A percentile compares a stretch with the other conserved stretches of the same genome.
Conservation (phyloP, 1,140 invertebrate species). For the Thaumetopoea pityocampa region DNA sequence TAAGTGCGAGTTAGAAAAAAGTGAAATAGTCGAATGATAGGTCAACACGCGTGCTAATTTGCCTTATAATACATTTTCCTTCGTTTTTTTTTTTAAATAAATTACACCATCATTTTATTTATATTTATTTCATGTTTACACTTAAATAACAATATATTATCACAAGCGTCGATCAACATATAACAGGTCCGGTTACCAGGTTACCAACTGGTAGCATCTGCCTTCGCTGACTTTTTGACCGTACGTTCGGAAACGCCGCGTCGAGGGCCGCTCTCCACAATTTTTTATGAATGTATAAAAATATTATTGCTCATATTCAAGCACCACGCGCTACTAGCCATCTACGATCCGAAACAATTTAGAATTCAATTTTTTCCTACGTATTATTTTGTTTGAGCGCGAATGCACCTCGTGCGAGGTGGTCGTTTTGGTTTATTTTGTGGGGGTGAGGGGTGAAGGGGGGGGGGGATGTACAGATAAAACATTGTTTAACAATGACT, state of each 20-base stretch:
- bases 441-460: slow-evolving; percentile 24
- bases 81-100: slow-evolving; percentile 46
- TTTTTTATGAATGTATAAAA: slow-evolving; percentile 72
- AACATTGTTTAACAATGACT: slow-evolving; percentile 46
- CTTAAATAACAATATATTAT: slow-evolving; percentile 75
- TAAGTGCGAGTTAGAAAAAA: slow-evolving; percentile 47
- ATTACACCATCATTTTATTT: slow-evolving; percentile 47
- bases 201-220: slow-evolving; percentile 21
- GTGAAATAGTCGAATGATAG: slow-evolving; percentile 20
- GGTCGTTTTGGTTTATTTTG: slow-evolving; percentile 17
- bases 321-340: slow-evolving; percentile 71
- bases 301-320: slow-evolving; percentile 74
- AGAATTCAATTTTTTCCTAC: slow-evolving; percentile 62
- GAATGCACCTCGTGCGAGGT: slow-evolving; percentile 38
- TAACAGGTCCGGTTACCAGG: slow-evolving; percentile 32
- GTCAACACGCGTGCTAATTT: slow-evolving; percentile 58
- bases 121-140: slow-evolving; percentile 66
- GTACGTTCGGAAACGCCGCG: slow-evolving; percentile 30
- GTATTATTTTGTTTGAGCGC: slow-evolving; percentile 52
- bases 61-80: slow-evolving; percentile 44
- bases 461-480: slow-evolving; percentile 30
- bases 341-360: slow-evolving; percentile 66
- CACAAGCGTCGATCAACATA: slow-evolving; percentile 73
- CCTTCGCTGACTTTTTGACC: slow-evolving; percentile 62
- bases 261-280: slow-evolving; percentile 48